These are phyloP conservation scores for Meta bourneti DNA, from an alignment of 2,888 invertebrate species.

Conservation along the genomic window DNA sequence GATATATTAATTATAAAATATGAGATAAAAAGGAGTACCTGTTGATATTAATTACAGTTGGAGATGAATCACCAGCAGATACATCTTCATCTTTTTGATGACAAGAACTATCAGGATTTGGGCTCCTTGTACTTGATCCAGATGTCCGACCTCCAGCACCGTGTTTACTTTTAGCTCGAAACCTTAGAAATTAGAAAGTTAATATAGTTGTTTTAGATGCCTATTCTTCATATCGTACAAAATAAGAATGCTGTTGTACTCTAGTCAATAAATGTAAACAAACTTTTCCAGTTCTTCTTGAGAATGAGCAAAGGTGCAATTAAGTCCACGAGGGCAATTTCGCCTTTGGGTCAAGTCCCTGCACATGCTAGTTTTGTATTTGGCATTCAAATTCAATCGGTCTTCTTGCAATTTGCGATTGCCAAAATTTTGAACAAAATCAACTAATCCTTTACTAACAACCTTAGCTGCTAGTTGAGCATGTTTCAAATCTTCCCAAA, in stretches of 20 bases:
- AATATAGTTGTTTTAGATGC: too few species aligned
- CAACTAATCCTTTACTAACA: constrained; percentile 89
- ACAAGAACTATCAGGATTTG: constrained; percentile 47
- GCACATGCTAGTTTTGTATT: constrained; percentile 95
- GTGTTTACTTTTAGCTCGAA: constrained; percentile 71
- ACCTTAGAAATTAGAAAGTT: constrained; percentile 16
- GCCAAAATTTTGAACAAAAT: constrained; percentile 89
- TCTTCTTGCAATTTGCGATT: constrained; percentile 82
- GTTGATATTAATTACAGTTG: constrained; percentile 18
- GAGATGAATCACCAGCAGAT: constrained; percentile 17
- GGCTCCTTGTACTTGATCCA: constrained; percentile 27
- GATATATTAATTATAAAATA: not conserved
- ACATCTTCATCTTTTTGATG: constrained; percentile 33
- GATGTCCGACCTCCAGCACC: constrained; percentile 36
- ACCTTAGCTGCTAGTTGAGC: constrained; percentile 81
- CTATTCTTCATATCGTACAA: too few species aligned
- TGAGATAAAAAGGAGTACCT: constrained; percentile 24
- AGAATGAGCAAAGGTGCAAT: constrained; percentile 95
- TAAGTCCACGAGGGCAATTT: constrained; percentile 91
- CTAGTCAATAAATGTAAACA: too few species aligned
- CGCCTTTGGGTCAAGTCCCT: constrained; percentile 90
- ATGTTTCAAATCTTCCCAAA: constrained; percentile 81
- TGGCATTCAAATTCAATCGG: constrained; percentile 83
- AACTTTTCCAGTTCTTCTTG: constrained; percentile 93
- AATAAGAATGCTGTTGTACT: too few species aligned